Base-by-base conservation (phyloP, 2,888 invertebrate genomes). In the Chrysodeixis includens region DNA sequence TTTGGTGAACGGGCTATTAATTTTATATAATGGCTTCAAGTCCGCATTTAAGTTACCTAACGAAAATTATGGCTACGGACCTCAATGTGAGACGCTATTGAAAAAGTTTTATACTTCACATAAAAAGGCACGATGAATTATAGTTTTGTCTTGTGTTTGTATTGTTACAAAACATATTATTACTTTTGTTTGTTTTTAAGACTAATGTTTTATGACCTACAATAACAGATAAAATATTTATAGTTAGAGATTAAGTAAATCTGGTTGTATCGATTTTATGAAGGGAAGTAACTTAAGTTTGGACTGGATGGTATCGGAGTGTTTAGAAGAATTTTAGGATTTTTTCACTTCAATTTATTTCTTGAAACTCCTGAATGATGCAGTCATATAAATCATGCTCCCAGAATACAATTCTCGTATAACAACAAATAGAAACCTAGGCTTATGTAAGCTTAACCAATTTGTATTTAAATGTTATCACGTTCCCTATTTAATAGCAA, bases 1-100 rank as follows among this genome's bases (percentile, higher is more conserved):
- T 94, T 93, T 92, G 92, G 89, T 86, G 92, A 91, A 87, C 87
- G 83, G 88, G 89, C 91, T 90, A 92, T 93, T 93, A 92, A 93
- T 92, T 92, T 90, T 86, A 85, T 88, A 91, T 93, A 93, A 93
- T 93, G 90, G 90, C 86, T 86, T 86, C 75, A 87, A 90, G 88
- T 89, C 85, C 88, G 87, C 87, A 90, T 93, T 91, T 86, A 89
- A 88, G 86, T 88, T 88, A 87, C 89, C 88, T 89, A 90, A 92
- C 87, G 79, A 88, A 92, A 92, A 88, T 91, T 88, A 92, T 90
- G 87, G 86, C 85, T 83, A 84, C 81, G 84, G 79, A 77, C 78
- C 70, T 76, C 81, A 74, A 85, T 83, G 76, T 78, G 86, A 88
- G 85, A 87, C 79, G 87, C 87, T 84, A 92, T 93, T 91, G 90